phyloP scores from a whole-genome alignment of 2,888 invertebrate genomes.

The Cephalotes varians region DNA sequence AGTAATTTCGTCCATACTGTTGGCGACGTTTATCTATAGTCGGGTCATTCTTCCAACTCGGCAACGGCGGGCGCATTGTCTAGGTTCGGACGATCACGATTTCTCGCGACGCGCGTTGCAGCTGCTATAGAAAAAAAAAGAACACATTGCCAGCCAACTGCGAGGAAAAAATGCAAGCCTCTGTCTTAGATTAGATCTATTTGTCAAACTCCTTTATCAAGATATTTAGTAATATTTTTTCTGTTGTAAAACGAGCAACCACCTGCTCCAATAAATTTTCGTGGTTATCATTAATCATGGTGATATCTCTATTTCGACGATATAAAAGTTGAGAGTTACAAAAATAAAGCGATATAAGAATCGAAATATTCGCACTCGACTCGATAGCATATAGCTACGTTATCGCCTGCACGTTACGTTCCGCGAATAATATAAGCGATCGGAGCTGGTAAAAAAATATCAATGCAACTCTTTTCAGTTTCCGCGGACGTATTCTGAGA shows the following conservation, averaged over 20 bases:
- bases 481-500: constrained; percentile 15
- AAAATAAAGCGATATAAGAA: not conserved
- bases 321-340: not conserved
- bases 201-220: constrained; percentile 14
- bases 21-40: constrained; percentile 45
- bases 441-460: not conserved
- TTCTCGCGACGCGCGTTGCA: constrained; percentile 9
- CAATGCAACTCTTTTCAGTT: constrained; percentile 25
- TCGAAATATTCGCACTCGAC: not conserved
- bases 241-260: not conserved
- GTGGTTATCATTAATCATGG: not conserved
- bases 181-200: constrained; percentile 1
- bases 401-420: not conserved
- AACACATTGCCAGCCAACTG: constrained; percentile 9
- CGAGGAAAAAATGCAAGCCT: not conserved
- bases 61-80: constrained; percentile 3
- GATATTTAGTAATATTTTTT: not conserved
- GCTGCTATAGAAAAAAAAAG: constrained; percentile 6
- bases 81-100: constrained; percentile 25
- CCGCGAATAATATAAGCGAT: constrained; percentile 29
- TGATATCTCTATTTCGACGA: constrained; percentile 3
- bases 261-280: not conserved
- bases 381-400: not conserved
- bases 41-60: not conserved
- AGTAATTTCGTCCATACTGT: constrained; percentile 76